These are phyloP conservation scores for Cyclopterus lumpus DNA, from an alignment of 2,797 vertebrate species.

Conservation along the genomic window DNA sequence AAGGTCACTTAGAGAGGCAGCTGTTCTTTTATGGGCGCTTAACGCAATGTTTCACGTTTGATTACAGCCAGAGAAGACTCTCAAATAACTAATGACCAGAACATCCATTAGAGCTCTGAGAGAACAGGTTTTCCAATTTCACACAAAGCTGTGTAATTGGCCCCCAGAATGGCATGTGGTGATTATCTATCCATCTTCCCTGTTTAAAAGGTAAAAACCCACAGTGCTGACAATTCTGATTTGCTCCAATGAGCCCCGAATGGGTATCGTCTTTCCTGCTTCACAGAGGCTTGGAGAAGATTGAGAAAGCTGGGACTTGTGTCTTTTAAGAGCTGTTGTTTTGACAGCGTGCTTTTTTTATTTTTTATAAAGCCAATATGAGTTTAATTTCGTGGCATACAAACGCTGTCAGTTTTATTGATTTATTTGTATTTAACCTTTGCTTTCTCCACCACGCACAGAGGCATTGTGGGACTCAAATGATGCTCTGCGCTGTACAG, in stretches of 20 bases:
- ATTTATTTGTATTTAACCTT: slow-evolving; percentile 54
- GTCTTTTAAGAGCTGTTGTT: slow-evolving; percentile 58
- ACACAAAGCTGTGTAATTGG: slow-evolving; percentile 88
- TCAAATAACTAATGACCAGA: slow-evolving; percentile 98
- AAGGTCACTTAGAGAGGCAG: slow-evolving; percentile 97
- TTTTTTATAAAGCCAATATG: slow-evolving; percentile 62
- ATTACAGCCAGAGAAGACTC: slow-evolving; percentile 95
- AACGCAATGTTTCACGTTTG: slow-evolving; percentile 97
- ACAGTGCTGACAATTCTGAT: slow-evolving; percentile 83
- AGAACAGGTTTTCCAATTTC: slow-evolving; percentile 94
- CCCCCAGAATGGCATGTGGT: slow-evolving; percentile 83
- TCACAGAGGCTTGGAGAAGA: slow-evolving; percentile 51
- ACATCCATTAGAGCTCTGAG: slow-evolving; percentile 94
- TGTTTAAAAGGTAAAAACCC: slow-evolving; percentile 82
- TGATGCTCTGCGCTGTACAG: background rate
- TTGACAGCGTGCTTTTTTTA: slow-evolving; percentile 66
- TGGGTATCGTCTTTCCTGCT: slow-evolving; percentile 67
- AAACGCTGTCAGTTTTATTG: slow-evolving; percentile 9
- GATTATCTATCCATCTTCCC: slow-evolving; percentile 86
- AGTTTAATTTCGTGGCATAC: slow-evolving; percentile 37
- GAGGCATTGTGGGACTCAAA: slow-evolving; percentile 45
- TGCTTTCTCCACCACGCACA: slow-evolving; percentile 34
- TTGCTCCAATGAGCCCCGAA: slow-evolving; percentile 79
- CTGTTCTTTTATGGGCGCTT: slow-evolving; percentile 98
- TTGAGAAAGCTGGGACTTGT: slow-evolving; percentile 33